Percentiles rank a stretch among this genome's conserved stretches.
Evolutionary conservation across 2,113 vertebrate species (phyloP).

Genomic region (Cnemophilus loriae): DNA sequence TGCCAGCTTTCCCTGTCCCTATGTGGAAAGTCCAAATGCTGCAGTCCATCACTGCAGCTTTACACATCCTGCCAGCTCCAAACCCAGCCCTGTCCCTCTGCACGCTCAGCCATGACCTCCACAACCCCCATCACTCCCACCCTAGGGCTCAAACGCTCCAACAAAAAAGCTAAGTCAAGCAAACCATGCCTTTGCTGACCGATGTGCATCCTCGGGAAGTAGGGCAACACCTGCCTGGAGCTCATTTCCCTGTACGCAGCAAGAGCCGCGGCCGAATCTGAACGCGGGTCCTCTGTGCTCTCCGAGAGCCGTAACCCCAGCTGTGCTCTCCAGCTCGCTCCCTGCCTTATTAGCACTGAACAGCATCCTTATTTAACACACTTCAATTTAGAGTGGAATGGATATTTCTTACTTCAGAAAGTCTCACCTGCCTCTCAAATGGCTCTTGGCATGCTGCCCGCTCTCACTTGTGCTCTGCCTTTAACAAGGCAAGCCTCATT

Average conservation of each 20-base stretch:
- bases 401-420: slow-evolving; percentile 69
- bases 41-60: neutral
- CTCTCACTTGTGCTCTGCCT: slow-evolving; percentile 9
- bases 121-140: neutral
- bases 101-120: neutral
- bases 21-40: neutral
- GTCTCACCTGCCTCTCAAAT: slow-evolving; percentile 69
- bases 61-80: neutral
- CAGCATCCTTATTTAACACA: slow-evolving; percentile 63
- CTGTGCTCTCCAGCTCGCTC: slow-evolving; percentile 42
- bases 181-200: slow-evolving; percentile 26
- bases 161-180: neutral
- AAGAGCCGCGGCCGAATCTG: neutral
- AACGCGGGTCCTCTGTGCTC: neutral
- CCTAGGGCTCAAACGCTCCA: neutral
- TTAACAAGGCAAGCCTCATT: slow-evolving; percentile 49
- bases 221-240: slow-evolving; percentile 55
- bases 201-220: neutral
- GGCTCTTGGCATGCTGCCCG: slow-evolving; percentile 46
- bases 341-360: slow-evolving; percentile 54
- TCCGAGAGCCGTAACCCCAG: slow-evolving; percentile 16
- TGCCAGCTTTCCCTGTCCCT: neutral
- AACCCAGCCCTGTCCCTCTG: neutral
- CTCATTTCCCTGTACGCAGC: slow-evolving; percentile 12
- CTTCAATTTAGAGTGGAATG: slow-evolving; percentile 64